A percentile compares a stretch with the other conserved stretches of the same genome.
phyloP scores from a whole-genome alignment of 1,140 invertebrate genomes.

The Cydia fagiglandana region DNA sequence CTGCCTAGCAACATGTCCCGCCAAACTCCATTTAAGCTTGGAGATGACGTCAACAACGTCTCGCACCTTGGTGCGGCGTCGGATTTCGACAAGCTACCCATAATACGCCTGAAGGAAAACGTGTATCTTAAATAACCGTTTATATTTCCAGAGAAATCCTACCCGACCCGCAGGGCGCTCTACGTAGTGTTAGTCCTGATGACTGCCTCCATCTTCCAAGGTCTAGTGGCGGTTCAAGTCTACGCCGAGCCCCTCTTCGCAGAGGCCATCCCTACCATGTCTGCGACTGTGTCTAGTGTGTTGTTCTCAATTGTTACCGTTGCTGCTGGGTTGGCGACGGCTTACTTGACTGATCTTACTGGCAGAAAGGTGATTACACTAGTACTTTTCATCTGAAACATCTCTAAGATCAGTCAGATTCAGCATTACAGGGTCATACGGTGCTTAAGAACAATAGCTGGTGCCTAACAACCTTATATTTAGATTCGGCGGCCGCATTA shows the following conservation, averaged over 20 bases:
- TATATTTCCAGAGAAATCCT: slow-evolving; percentile 37
- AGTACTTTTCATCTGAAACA: too few relatives aligned
- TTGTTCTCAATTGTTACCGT: slow-evolving; percentile 50
- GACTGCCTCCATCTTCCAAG: slow-evolving; percentile 39
- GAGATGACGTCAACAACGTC: too few relatives aligned
- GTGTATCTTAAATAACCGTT: background rate
- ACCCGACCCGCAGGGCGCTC: slow-evolving; percentile 34
- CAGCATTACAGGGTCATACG: background rate
- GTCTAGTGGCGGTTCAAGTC: slow-evolving; percentile 36
- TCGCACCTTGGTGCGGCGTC: too few relatives aligned
- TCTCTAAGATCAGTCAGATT: background rate
- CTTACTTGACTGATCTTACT: slow-evolving; percentile 48
- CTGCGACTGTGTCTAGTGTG: slow-evolving; percentile 54
- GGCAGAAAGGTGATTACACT: slow-evolving; percentile 55
- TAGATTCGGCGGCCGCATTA: too few relatives aligned
- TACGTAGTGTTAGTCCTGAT: slow-evolving; percentile 18
- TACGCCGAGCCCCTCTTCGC: slow-evolving; percentile 47
- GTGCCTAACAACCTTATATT: too few relatives aligned
- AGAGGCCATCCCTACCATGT: slow-evolving; percentile 54
- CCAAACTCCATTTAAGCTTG: too few relatives aligned
- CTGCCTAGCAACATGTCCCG: too few relatives aligned
- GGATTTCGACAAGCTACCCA: too few relatives aligned
- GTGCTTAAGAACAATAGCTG: too few relatives aligned
- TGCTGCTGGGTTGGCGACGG: slow-evolving; percentile 43
- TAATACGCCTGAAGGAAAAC: too few relatives aligned